Evolutionary conservation across 2,797 vertebrate genomes (phyloP).

Genomic region (Micrastur ruficollis): DNA sequence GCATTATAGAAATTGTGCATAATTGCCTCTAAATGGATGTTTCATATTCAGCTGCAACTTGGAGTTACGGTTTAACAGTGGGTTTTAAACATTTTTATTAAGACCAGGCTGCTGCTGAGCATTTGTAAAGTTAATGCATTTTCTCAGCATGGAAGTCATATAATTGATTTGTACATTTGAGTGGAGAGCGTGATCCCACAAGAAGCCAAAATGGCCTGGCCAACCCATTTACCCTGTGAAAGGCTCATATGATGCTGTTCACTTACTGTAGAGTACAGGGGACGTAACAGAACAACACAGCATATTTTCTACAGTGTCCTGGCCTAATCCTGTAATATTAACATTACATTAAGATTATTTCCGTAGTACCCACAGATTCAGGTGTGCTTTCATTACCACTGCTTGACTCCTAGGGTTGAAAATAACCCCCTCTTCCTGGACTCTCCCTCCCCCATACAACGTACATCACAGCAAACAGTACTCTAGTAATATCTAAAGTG

Average conservation of each 20-base stretch:
- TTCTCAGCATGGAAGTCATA: constrained; percentile 20
- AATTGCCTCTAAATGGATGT: background rate
- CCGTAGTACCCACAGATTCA: background rate
- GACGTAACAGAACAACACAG: background rate
- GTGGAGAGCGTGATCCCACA: background rate
- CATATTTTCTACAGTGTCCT: background rate
- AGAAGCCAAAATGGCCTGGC: background rate
- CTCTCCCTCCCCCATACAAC: background rate
- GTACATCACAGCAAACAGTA: background rate
- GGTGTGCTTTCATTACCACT: background rate
- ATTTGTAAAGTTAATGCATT: background rate
- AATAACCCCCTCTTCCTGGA: background rate
- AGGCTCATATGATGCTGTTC: background rate
- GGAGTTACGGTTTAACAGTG: background rate
- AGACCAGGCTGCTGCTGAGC: background rate
- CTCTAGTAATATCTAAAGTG: background rate
- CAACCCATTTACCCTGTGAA: background rate
- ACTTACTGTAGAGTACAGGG: background rate
- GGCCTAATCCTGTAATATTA: background rate
- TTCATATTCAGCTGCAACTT: background rate
- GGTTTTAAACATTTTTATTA: constrained; percentile 17
- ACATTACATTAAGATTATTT: background rate
- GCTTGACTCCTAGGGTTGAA: background rate
- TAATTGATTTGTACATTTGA: background rate
- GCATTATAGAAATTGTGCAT: background rate